phyloP scores from a whole-genome alignment of 2,113 vertebrate species.

The Cranoglanis bouderius region DNA sequence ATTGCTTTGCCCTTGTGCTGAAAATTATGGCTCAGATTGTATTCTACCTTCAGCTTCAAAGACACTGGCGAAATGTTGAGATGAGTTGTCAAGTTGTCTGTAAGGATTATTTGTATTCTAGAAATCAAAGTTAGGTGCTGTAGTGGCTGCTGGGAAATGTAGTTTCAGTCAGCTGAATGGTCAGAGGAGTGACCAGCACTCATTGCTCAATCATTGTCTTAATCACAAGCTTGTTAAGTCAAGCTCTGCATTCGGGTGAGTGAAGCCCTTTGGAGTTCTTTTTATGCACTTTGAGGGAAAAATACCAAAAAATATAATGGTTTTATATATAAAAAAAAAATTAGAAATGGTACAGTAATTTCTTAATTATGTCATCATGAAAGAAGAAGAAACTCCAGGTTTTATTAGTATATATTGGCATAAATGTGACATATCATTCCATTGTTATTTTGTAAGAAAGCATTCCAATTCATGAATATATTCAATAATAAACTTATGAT shows the following conservation, averaged over 20 bases:
- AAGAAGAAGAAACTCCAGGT: slow-evolving; percentile 27
- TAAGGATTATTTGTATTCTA: neutral
- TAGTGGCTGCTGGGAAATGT: slow-evolving; percentile 38
- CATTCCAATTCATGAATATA: slow-evolving; percentile 54
- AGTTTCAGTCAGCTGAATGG: slow-evolving; percentile 11
- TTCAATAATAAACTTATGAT: slow-evolving; percentile 48
- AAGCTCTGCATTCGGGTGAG: slow-evolving; percentile 13
- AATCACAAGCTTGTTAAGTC: slow-evolving; percentile 15
- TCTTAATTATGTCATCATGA: slow-evolving; percentile 28
- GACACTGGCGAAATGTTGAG: neutral
- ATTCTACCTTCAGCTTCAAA: slow-evolving; percentile 27
- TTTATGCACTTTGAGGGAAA: slow-evolving; percentile 51
- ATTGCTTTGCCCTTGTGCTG: slow-evolving; percentile 38
- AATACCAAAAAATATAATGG: slow-evolving; percentile 29
- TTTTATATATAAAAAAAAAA: slow-evolving; percentile 38
- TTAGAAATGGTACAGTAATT: slow-evolving; percentile 43
- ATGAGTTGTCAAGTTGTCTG: neutral
- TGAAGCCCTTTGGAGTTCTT: slow-evolving; percentile 36
- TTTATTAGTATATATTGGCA: slow-evolving; percentile 40
- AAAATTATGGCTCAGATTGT: slow-evolving; percentile 26
- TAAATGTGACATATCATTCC: slow-evolving; percentile 53
- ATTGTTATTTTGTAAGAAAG: slow-evolving; percentile 51
- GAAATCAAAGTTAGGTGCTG: slow-evolving; percentile 30
- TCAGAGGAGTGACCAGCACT: slow-evolving; percentile 16
- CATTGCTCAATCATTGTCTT: slow-evolving; percentile 34